Evolutionary conservation across 2,797 vertebrate species (phyloP).

Genomic region (Coregonus suidteri): DNA sequence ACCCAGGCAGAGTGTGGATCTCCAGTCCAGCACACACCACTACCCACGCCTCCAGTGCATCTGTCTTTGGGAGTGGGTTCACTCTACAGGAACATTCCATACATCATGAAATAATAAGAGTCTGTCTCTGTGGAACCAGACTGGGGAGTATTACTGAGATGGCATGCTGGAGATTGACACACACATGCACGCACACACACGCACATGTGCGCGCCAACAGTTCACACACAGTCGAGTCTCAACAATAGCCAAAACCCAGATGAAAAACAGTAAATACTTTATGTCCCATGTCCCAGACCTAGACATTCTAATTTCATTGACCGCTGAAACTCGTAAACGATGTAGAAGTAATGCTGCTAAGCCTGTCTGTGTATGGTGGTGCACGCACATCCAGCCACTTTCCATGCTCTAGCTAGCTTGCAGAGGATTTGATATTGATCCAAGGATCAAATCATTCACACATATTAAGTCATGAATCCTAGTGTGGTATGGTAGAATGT

Average conservation of each 20-base stretch:
- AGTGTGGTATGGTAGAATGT: slow-evolving; percentile 13
- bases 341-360: background rate
- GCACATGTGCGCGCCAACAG: background rate
- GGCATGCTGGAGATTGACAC: slow-evolving; percentile 2
- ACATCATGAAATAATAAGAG: slow-evolving; percentile 23
- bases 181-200: background rate
- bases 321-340: background rate
- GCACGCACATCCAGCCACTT: background rate
- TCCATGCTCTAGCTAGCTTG: background rate
- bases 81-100: slow-evolving; percentile 9
- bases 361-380: background rate
- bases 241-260: background rate
- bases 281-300: background rate
- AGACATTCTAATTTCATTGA: slow-evolving; percentile 2
- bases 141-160: slow-evolving; percentile 7
- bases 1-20: background rate
- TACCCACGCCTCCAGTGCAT: slow-evolving; percentile 11
- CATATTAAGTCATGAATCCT: background rate
- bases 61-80: slow-evolving; percentile 4
- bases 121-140: slow-evolving; percentile 13
- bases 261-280: background rate
- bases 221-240: background rate
- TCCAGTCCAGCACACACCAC: slow-evolving; percentile 4
- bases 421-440: background rate
- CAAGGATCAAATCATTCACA: slow-evolving; percentile 14